A percentile compares a stretch with the other conserved stretches of the same genome.
These are phyloP conservation scores for Hippoglossus stenolepis DNA, from an alignment of 2,113 vertebrate genomes.

Conservation along the genomic window DNA sequence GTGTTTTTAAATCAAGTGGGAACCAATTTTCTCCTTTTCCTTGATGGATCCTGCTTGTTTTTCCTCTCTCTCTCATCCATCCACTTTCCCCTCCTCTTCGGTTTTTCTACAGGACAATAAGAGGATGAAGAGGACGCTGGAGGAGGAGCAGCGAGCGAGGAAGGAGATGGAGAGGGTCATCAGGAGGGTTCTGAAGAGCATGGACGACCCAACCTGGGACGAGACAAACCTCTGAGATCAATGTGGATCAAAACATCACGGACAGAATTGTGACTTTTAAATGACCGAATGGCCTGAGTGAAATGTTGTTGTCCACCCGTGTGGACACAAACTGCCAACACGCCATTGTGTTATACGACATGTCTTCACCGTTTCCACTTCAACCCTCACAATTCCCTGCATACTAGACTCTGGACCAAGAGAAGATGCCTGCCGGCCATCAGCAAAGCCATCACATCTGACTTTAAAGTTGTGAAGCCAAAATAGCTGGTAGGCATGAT, in stretches of 20 bases:
- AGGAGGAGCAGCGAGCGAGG: constrained; percentile 96
- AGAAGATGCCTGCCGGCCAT: constrained; percentile 27
- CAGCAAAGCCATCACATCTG: constrained; percentile 35
- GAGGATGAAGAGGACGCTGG: constrained; percentile 95
- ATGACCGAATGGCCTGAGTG: constrained; percentile 3
- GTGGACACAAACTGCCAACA: constrained; percentile 25
- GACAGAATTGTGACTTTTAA: constrained; percentile 4
- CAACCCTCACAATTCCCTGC: constrained; percentile 20
- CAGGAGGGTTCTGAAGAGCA: constrained; percentile 92
- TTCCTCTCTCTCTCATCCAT: neutral
- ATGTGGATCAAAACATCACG: neutral
- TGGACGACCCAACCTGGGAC: constrained; percentile 96
- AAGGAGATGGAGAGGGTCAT: constrained; percentile 95
- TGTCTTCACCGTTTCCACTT: constrained; percentile 6
- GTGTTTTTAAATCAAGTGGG: too few relatives aligned
- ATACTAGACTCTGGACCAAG: constrained; percentile 50
- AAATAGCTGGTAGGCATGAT: constrained; percentile 42
- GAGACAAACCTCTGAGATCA: constrained; percentile 93
- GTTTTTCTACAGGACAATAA: constrained; percentile 91
- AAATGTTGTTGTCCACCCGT: neutral
- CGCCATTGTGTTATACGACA: neutral
- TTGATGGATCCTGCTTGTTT: neutral
- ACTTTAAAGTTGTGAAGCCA: constrained; percentile 56
- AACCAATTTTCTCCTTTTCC: neutral
- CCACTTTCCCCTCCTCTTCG: neutral